phyloP scores from a whole-genome alignment of 2,888 invertebrate species.

The Homarus gammarus region DNA sequence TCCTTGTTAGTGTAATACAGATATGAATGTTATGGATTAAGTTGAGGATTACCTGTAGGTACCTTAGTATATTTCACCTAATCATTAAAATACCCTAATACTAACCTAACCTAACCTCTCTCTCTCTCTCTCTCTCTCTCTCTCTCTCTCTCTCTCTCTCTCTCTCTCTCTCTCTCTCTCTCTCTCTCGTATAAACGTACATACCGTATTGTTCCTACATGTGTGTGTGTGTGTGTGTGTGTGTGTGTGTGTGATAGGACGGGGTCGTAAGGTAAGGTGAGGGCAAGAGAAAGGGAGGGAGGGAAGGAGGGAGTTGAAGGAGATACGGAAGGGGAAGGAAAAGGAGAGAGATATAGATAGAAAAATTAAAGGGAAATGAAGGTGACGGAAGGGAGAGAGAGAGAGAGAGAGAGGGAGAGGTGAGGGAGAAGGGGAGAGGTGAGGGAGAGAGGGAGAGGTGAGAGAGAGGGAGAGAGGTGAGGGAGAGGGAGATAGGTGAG shows the following conservation, averaged over 20 bases:
- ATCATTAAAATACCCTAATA: no score
- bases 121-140: conserved; percentile 12
- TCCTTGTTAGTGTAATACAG: conserved; percentile 4
- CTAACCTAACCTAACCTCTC: no score
- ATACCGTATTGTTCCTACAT: background rate
- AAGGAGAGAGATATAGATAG: conserved; percentile 21
- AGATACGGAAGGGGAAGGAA: conserved; percentile 30
- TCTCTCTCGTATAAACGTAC: background rate
- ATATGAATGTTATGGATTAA: background rate
- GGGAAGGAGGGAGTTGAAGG: background rate
- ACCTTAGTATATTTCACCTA: no score
- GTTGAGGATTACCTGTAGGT: no score
- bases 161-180: background rate
- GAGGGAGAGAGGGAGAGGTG: background rate
- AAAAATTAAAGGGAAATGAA: background rate
- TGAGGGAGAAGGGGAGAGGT: background rate
- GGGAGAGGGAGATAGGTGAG: background rate
- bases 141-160: background rate
- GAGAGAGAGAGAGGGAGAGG: background rate
- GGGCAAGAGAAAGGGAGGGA: background rate
- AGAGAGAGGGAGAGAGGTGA: background rate
- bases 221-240: conserved; percentile 13
- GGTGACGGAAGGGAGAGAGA: background rate
- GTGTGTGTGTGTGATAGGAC: background rate
- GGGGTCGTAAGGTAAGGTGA: background rate